Evolutionary conservation across 2,113 vertebrate genomes (phyloP), one percentile per base, ranked within the genome.

Genomic region (Fregata magnificens): DNA sequence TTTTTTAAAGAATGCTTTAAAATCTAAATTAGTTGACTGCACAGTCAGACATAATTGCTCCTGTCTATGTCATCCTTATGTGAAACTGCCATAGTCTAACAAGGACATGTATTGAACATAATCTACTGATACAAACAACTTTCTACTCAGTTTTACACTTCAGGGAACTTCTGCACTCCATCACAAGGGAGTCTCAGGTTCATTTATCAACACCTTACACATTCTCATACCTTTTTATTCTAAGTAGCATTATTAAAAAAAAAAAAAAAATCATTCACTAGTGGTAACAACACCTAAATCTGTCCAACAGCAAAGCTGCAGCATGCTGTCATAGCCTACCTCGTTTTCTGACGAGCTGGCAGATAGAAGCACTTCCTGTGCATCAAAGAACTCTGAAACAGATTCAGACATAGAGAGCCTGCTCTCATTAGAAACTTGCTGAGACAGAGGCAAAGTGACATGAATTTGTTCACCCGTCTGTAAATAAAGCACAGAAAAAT

Each of bases 321-420:
- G 63, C 17, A 8, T 2, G 31, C 44, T 85, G 31, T 21, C 40
- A 76, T 1, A 90, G 55, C 94, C 92, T 97, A 99, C 99, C 99
- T 99, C 99, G 0, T 99, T 99, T 98, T 99, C 99, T 25, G 99
- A 99, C 0, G 99, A 99, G 97, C 99, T 99, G 92, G 99, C 99
- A 72, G 99, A 99, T 2, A 99, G 98, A 73, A 99, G 99, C 94
- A 99, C 99, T 97, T 99, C 99, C 94, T 99, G 99, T 93, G 99
- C 99, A 67, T 99, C 99, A 81, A 99, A 99, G 98, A 99, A 99
- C 98, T 99, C 99, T 4, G 99, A 99, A 91, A 99, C 98, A 0
- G 99, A 99, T 97, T 99, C 99, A 25, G 99, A 99, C 99, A 99
- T 99, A 97, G 99, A 99, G 77, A 99, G 99, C 93, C 99, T 98